Base-by-base conservation (phyloP, 2,113 vertebrate species). In the Donacobius atricapilla region DNA sequence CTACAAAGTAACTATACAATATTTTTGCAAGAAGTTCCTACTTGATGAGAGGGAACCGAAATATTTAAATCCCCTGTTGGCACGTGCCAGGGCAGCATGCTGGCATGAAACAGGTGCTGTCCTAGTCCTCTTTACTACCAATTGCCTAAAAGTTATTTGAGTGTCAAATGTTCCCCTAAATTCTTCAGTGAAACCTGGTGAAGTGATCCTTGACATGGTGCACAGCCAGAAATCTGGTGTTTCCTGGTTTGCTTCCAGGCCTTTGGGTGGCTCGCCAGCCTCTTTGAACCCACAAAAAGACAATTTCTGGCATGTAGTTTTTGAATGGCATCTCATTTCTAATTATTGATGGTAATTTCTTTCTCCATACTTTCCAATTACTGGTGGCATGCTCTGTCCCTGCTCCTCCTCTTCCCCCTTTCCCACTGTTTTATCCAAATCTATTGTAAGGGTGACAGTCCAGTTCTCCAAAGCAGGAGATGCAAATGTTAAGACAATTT, bases 351-450 rank as follows among this genome's bases (percentile, higher is more conserved):
- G 7, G 56, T 22, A 44, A 19, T 42, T 71, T 56, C 11, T 79
- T 83, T 45, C 27, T 64, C n/a, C n/a, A 18, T 64, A 14, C 10
- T 80, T 92, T 68, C 17, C 2, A 1, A 8, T 72, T 80, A 39
- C 10, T 44, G 53, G 57, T 48, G 12, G 3, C 31, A 56, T 56
- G 13, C 7, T 54, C 66, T 76, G 35, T 58, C 8, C 30, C 10
- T 0, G 0, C 10, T 80, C 10, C 18, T 15, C 10, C 11, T 40
- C 10, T 39, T 51, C 24, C 4, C 7, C 1, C 3, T 0, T 57
- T 82, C 50, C 19, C 13, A 68, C 27, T 64, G 31, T 68, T 89
- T 60, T 44, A 63, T 22, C 37, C 28, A 64, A 58, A 76, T 31
- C 24, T 65, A 14, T 18, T 71, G 5, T 30, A 72, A 50, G 35